Conservation (phyloP, 2,888 invertebrate genomes). For the Pristionchus arcanus region DNA sequence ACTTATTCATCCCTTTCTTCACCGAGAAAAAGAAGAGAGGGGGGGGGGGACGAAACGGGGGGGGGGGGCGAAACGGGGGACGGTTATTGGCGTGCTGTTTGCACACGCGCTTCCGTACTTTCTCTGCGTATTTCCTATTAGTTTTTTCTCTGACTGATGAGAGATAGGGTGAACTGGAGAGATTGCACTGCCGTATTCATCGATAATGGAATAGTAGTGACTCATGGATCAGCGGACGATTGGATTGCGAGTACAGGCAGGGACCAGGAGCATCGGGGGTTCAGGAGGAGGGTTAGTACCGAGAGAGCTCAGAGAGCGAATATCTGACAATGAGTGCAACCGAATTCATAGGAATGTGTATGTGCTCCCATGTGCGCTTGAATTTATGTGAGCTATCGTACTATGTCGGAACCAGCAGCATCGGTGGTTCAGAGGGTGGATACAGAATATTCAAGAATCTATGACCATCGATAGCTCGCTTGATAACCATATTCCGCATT, state of each 20-base stretch:
- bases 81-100: constrained; percentile 11
- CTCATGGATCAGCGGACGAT: neutral
- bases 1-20: constrained; percentile 10
- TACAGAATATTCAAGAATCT: too few relatives aligned
- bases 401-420: too few relatives aligned
- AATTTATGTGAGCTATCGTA: too few relatives aligned
- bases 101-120: constrained; percentile 7
- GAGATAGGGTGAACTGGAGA: neutral
- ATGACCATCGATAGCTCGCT: too few relatives aligned
- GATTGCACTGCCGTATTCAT: neutral
- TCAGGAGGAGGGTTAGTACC: neutral
- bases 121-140: neutral
- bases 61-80: neutral
- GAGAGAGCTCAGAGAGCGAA: neutral
- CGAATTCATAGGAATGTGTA: too few relatives aligned
- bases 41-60: too few relatives aligned
- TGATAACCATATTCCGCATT: too few relatives aligned
- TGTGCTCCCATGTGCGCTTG: too few relatives aligned
- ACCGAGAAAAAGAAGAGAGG: neutral
- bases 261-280: neutral
- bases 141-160: neutral
- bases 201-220: constrained; percentile 12
- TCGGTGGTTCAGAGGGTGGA: too few relatives aligned
- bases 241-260: neutral
- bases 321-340: too few relatives aligned